Percentiles rank a stretch among this genome's conserved stretches.
Conservation (phyloP, 1,140 invertebrate species). For the Lasaia peninsularis region DNA sequence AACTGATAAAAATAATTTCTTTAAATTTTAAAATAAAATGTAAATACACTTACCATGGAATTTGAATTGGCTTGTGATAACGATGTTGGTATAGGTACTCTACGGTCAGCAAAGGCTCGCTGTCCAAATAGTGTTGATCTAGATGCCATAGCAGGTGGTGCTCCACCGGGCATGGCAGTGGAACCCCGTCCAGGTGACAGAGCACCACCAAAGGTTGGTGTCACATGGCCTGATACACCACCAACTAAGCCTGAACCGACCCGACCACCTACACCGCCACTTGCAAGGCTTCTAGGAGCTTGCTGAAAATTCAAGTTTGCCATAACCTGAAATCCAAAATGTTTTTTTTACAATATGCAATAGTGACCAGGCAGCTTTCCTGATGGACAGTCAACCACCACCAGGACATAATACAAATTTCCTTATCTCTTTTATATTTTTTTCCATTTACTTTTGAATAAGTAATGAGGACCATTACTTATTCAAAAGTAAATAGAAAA, state of each 20-base stretch:
- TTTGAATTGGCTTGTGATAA: slow-evolving; percentile 80
- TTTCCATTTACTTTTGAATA: too few species aligned
- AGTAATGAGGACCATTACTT: too few species aligned
- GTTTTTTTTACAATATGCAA: neutral
- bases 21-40: too few species aligned
- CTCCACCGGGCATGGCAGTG: slow-evolving; percentile 74
- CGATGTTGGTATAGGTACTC: slow-evolving; percentile 82
- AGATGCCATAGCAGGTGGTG: slow-evolving; percentile 71
- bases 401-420: too few species aligned
- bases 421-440: too few species aligned
- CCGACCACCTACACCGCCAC: slow-evolving; percentile 79
- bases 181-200: slow-evolving; percentile 68
- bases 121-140: slow-evolving; percentile 84
- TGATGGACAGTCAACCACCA: too few species aligned
- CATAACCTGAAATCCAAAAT: slow-evolving; percentile 79
- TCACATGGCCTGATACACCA: slow-evolving; percentile 78
- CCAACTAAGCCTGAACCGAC: slow-evolving; percentile 77
- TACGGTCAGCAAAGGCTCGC: slow-evolving; percentile 86
- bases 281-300: slow-evolving; percentile 86
- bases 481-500: too few species aligned
- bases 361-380: too few species aligned
- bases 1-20: too few species aligned
- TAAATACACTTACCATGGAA: slow-evolving; percentile 56
- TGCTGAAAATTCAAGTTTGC: slow-evolving; percentile 91
- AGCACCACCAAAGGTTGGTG: slow-evolving; percentile 65